Percentiles rank a stretch among this genome's conserved stretches.
Conservation (phyloP, 2,888 invertebrate genomes). For the Brassicogethes aeneus region DNA sequence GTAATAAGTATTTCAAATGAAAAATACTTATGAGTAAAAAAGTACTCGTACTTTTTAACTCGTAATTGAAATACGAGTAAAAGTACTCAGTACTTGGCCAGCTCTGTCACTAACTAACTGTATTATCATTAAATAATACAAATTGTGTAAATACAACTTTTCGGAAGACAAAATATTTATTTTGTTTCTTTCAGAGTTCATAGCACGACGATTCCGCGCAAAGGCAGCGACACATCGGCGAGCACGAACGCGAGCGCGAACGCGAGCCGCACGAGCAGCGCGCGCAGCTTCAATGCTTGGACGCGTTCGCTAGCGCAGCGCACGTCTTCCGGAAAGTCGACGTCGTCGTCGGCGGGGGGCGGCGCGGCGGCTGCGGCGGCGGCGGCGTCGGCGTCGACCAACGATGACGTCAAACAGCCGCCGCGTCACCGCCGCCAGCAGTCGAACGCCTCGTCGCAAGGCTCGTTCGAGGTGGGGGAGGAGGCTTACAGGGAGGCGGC, state of each 20-base stretch:
- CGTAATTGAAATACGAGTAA: too few species aligned
- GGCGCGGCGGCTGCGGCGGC: conserved; percentile 43
- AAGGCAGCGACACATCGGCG: conserved; percentile 31
- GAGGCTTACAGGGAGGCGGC: conserved; percentile 42
- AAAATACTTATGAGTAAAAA: too few species aligned
- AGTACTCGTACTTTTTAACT: too few species aligned
- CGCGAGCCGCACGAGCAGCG: conserved; percentile 18
- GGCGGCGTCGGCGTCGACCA: conserved; percentile 43
- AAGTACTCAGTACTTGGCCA: too few species aligned
- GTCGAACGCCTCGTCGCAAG: conserved; percentile 29
- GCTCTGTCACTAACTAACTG: too few species aligned
- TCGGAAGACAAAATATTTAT: too few species aligned
- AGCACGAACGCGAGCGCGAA: conserved; percentile 22
- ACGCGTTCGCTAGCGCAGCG: conserved; percentile 16
- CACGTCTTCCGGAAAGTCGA: conserved; percentile 15
- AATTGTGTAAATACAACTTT: too few species aligned
- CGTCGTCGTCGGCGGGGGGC: conserved; percentile 45
- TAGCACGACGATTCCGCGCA: conserved; percentile 38
- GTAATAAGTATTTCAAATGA: too few species aligned
- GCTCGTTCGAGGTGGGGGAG: conserved; percentile 44
- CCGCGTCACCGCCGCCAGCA: conserved; percentile 30
- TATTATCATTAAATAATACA: too few species aligned
- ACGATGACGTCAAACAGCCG: conserved; percentile 48
- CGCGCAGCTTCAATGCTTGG: conserved; percentile 24
- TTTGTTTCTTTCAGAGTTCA: conserved; percentile 32